Evolutionary conservation across 1,140 invertebrate species (phyloP), one percentile per base, ranked within the genome.

Genomic region (Colletes latitarsis): DNA sequence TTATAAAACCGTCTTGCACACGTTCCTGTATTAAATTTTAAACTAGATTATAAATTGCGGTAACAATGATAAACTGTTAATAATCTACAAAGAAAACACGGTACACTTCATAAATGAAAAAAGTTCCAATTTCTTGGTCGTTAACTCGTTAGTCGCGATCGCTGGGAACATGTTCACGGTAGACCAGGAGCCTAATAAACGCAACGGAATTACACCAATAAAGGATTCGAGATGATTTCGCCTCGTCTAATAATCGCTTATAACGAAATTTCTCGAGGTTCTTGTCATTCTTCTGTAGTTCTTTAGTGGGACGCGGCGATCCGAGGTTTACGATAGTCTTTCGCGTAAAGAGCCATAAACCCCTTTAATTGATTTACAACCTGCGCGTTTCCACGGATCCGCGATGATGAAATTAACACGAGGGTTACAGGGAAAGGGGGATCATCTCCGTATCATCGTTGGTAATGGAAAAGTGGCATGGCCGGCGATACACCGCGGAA

Each of bases 341-440:
- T 57, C 70, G 8, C 41, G 4, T 14, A 30, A 77, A 64, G 5
- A 21, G 57, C 6, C 46, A 46, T 83, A 81, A 86, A 87, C 19
- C 14, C 17, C 46, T 55, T 30, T 85, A 85, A 87, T 85, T 85
- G 81, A 88, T 87, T 87, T 87, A 85, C 58, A 77, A 64, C 14
- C 46, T 9, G 68, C 52, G 53, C 60, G 57, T 70, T 75, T 83
- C 57, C 74, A 52, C 70, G 57, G 64, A 84, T 67, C 72, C 53
- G 3, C 52, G 62, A 71, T 49, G 66, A 83, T 74, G 68, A 73
- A 84, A 75, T 87, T 87, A 83, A 84, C 66, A 64, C 43, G 57
- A 6, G 53, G 15, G 21, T 8, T 6, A 49, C 8, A 10, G 49
- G 21, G n/a, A 39, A 2, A 67, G 43, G 21, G 57, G 5, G n/a